Percentiles rank a stretch among this genome's conserved stretches.
Conservation (phyloP, 1,140 invertebrate species). For the Armadillidium nasatum region DNA sequence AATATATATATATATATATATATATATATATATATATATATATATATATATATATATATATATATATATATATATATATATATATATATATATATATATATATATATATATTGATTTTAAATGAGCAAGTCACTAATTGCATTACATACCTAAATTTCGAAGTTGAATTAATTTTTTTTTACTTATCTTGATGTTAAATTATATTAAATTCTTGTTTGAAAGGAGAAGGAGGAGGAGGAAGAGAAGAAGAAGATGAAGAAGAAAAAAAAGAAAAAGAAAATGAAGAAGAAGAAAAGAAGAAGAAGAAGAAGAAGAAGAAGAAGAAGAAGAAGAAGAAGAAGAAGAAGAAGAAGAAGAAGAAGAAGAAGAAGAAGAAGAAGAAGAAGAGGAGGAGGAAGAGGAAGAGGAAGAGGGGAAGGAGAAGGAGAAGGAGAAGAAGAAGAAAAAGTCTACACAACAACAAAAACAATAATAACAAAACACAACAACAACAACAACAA, state of each 20-base stretch:
- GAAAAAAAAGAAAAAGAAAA: too few species aligned
- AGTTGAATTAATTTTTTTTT: too few species aligned
- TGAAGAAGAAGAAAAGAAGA: background rate
- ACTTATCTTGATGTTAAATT: too few species aligned
- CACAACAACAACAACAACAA: too few species aligned
- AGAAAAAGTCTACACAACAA: background rate
- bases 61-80: too few species aligned
- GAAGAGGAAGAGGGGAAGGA: background rate
- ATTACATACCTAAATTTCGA: background rate
- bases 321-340: background rate
- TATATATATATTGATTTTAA: too few species aligned
- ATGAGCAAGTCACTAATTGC: background rate
- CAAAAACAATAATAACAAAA: too few species aligned
- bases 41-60: too few species aligned
- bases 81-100: too few species aligned
- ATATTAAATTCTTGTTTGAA: too few species aligned
- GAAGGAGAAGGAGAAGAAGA: background rate
- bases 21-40: too few species aligned
- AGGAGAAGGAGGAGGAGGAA: background rate
- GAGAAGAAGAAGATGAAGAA: background rate
- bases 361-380: background rate
- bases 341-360: background rate
- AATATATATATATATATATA: too few species aligned
- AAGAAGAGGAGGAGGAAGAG: background rate
- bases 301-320: background rate